Conservation (phyloP, 2,888 invertebrate genomes). For the Heliconius charithonia region DNA sequence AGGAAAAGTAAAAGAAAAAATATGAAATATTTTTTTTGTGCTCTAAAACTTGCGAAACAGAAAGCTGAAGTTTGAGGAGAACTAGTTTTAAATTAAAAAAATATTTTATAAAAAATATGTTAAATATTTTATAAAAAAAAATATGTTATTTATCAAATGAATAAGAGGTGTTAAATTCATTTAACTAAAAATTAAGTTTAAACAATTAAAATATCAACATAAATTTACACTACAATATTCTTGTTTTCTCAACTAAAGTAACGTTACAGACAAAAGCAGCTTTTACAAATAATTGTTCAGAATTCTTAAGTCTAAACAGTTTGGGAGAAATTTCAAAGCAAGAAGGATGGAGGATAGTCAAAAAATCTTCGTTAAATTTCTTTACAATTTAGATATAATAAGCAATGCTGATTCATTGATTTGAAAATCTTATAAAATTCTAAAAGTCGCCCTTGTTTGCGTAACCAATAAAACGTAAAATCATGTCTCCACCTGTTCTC, state of each 20-base stretch:
- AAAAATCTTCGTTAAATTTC: neutral
- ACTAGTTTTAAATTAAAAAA: neutral
- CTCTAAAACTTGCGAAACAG: too few relatives aligned
- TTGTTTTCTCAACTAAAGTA: neutral
- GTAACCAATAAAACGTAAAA: too few relatives aligned
- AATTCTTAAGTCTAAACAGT: slow-evolving; percentile 2
- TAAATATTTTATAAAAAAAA: too few relatives aligned
- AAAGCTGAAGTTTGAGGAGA: too few relatives aligned
- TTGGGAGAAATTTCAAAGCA: slow-evolving; percentile 1
- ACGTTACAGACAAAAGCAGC: neutral
- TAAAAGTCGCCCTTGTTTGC: neutral
- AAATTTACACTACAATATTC: neutral
- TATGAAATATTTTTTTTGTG: too few relatives aligned
- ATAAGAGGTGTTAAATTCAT: neutral
- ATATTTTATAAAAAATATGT: too few relatives aligned
- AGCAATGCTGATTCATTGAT: neutral
- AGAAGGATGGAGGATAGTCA: neutral
- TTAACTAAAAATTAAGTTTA: neutral
- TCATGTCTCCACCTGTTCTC: too few relatives aligned
- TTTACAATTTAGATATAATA: too few relatives aligned
- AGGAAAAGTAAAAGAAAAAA: too few relatives aligned
- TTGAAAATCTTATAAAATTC: neutral
- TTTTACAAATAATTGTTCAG: neutral
- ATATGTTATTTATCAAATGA: too few relatives aligned
- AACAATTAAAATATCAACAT: neutral